Conservation (phyloP, 2,113 vertebrate species). For the Stomatorhinus ivindoensis region DNA sequence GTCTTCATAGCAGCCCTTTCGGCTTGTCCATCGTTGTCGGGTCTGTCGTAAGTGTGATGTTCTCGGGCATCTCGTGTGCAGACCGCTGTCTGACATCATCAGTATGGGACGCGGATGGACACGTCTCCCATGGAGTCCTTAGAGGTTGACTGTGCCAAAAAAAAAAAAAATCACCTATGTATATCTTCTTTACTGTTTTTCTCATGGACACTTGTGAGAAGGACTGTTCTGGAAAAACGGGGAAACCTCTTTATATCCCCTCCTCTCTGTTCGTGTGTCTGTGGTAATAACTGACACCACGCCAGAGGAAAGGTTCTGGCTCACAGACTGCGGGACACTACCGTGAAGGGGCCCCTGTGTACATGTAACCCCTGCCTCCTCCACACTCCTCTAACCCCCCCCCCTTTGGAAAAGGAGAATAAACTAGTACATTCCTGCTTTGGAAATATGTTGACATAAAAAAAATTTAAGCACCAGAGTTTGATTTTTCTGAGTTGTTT, state of each 20-base stretch:
- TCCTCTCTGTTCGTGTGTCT: slow-evolving; percentile 34
- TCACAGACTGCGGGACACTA: slow-evolving; percentile 53
- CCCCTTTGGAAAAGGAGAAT: slow-evolving; percentile 50
- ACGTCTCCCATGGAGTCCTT: neutral
- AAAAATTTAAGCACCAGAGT: slow-evolving; percentile 61
- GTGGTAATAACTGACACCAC: slow-evolving; percentile 51
- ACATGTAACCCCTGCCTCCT: slow-evolving; percentile 6
- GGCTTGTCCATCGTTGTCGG: neutral
- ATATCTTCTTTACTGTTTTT: neutral
- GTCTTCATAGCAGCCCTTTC: neutral
- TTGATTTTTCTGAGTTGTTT: slow-evolving; percentile 41
- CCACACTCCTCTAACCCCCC: neutral
- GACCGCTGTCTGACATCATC: neutral
- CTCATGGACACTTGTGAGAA: slow-evolving; percentile 4
- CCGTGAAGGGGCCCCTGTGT: slow-evolving; percentile 40
- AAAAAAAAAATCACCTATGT: no score
- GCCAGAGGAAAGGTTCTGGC: slow-evolving; percentile 34
- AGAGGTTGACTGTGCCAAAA: neutral
- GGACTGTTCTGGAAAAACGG: neutral
- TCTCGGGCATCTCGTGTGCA: neutral
- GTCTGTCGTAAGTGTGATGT: neutral
- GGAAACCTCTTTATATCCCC: neutral
- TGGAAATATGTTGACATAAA: slow-evolving; percentile 67
- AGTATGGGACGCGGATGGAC: neutral
- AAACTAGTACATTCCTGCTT: slow-evolving; percentile 71